A percentile compares a stretch with the other conserved stretches of the same genome.
Conservation (phyloP, 2,888 invertebrate species). For the Aradus depressus region DNA sequence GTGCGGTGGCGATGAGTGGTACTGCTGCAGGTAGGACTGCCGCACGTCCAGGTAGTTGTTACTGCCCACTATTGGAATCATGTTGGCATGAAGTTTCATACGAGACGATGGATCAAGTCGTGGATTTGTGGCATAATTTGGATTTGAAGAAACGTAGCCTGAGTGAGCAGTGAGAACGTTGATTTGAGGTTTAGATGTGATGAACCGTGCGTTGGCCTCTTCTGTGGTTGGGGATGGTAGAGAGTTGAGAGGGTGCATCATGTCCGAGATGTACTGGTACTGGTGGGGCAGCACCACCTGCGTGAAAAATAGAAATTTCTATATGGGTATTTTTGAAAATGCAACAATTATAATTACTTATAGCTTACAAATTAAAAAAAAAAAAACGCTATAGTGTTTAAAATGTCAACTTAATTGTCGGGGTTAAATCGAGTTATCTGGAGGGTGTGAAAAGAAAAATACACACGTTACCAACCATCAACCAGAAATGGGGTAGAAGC, state of each 20-base stretch:
- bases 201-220: constrained; percentile 63
- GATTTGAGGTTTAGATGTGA: constrained; percentile 64
- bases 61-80: constrained; percentile 45
- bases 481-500: no score
- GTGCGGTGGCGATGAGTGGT: constrained; percentile 48
- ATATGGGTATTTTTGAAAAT: no score
- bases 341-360: no score
- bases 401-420: no score
- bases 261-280: constrained; percentile 22
- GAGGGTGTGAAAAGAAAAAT: no score
- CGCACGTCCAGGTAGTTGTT: constrained; percentile 53
- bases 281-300: constrained; percentile 23
- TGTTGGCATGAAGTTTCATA: constrained; percentile 34
- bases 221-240: constrained; percentile 38
- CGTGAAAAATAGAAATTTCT: neutral
- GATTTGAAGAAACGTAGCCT: constrained; percentile 51
- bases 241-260: constrained; percentile 22
- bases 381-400: no score
- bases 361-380: no score
- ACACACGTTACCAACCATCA: no score
- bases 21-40: constrained; percentile 38
- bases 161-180: constrained; percentile 67
- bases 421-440: neutral
- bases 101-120: constrained; percentile 31
- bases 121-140: constrained; percentile 41